Evolutionary conservation across 2,888 invertebrate species (phyloP).

Genomic region (Labia minor): DNA sequence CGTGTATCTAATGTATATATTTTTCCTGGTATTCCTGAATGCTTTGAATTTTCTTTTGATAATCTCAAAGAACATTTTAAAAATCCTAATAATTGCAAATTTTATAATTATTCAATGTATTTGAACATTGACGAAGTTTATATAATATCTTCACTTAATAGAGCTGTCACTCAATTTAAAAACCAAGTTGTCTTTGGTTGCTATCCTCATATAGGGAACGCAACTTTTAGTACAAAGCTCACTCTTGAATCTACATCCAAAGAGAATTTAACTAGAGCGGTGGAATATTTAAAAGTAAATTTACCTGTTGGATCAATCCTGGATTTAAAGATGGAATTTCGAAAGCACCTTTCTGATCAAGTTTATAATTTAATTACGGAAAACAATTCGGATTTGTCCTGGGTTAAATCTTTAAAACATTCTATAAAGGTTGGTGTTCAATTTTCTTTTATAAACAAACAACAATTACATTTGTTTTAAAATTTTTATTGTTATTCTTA

Average conservation of each 20-base stretch:
- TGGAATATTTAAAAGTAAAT: slow-evolving; percentile 32
- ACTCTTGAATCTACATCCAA: slow-evolving; percentile 40
- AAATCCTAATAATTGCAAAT: slow-evolving; percentile 30
- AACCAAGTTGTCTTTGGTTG: slow-evolving; percentile 45
- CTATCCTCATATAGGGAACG: slow-evolving; percentile 42
- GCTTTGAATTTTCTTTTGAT: slow-evolving; percentile 30
- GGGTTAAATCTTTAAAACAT: slow-evolving; percentile 27
- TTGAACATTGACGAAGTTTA: slow-evolving; percentile 32
- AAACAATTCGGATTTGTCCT: slow-evolving; percentile 6
- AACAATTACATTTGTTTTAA: background rate
- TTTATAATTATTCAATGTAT: slow-evolving; percentile 31
- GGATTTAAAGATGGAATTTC: slow-evolving; percentile 23
- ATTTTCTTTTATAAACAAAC: background rate
- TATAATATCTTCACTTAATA: slow-evolving; percentile 35
- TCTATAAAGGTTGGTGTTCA: slow-evolving; percentile 31
- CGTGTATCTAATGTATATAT: slow-evolving; percentile 45
- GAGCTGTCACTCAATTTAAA: slow-evolving; percentile 38
- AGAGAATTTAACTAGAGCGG: slow-evolving; percentile 35
- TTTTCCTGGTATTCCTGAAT: slow-evolving; percentile 51
- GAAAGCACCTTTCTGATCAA: slow-evolving; percentile 29
- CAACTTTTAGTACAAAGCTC: slow-evolving; percentile 43
- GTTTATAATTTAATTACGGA: slow-evolving; percentile 26
- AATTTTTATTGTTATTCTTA: background rate
- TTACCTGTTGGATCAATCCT: slow-evolving; percentile 39
- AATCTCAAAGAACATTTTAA: slow-evolving; percentile 31